Conservation (phyloP, 1,140 invertebrate species). For the Listronotus bonariensis region DNA sequence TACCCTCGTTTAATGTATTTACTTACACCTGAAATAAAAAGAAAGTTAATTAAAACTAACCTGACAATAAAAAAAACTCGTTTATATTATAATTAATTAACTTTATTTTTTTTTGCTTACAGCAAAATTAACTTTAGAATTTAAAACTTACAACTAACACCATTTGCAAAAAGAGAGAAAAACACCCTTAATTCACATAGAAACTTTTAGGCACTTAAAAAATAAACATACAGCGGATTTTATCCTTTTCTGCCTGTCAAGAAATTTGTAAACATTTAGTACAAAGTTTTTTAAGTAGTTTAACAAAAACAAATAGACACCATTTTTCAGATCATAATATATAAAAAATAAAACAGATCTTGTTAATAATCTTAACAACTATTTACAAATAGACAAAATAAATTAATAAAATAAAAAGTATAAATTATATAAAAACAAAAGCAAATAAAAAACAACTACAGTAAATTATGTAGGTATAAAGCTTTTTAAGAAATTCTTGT, state of each 20-base stretch:
- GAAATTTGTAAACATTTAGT: no score
- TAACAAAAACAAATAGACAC: slow-evolving; percentile 7
- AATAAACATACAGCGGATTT: no score
- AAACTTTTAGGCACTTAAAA: background rate
- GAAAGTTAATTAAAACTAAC: background rate
- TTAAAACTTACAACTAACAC: slow-evolving; percentile 6
- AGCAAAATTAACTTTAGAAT: slow-evolving; percentile 11
- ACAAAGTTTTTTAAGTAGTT: slow-evolving; percentile 5
- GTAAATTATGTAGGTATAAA: slow-evolving; percentile 21
- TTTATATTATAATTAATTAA: no score
- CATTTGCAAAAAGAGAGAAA: slow-evolving; percentile 2
- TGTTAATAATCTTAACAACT: slow-evolving; percentile 24
- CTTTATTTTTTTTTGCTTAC: slow-evolving; percentile 6
- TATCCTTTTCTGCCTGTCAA: no score
- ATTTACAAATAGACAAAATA: slow-evolving; percentile 25
- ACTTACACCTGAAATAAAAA: background rate
- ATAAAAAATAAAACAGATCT: slow-evolving; percentile 21
- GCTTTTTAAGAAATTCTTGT: slow-evolving; percentile 25
- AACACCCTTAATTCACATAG: background rate
- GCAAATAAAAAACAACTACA: slow-evolving; percentile 26
- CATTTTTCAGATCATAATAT: slow-evolving; percentile 7
- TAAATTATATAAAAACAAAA: slow-evolving; percentile 26
- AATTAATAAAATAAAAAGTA: slow-evolving; percentile 29
- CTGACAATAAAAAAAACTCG: no score
- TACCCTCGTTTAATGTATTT: no score